A percentile compares a stretch with the other conserved stretches of the same genome.
Evolutionary conservation across 2,113 vertebrate genomes (phyloP).

Genomic region (Isichthys henryi): DNA sequence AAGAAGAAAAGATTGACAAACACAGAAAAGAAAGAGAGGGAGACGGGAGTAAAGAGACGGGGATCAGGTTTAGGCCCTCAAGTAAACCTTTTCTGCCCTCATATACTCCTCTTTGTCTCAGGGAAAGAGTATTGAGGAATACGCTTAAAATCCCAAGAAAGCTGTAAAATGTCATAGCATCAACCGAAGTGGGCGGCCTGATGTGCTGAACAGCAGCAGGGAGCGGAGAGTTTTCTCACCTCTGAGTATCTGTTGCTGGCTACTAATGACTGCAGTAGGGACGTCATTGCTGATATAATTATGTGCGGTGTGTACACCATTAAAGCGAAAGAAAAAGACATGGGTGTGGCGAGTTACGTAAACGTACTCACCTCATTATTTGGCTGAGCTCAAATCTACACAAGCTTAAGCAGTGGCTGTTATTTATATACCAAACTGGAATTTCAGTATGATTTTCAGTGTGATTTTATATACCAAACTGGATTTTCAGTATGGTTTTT

Average conservation of each 20-base stretch:
- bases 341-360: neutral
- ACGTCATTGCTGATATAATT: neutral
- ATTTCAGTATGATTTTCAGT: too few species aligned
- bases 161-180: constrained; percentile 31
- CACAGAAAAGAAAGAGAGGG: constrained; percentile 12
- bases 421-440: neutral
- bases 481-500: too few species aligned
- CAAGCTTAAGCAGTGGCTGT: neutral
- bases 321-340: neutral
- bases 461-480: too few species aligned
- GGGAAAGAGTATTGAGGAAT: constrained; percentile 36
- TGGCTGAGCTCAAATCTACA: neutral
- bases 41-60: neutral
- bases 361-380: neutral
- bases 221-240: neutral
- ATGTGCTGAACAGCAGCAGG: neutral
- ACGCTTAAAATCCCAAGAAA: constrained; percentile 30
- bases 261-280: neutral
- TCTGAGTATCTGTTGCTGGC: neutral
- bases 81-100: constrained; percentile 38
- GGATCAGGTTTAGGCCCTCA: constrained; percentile 38
- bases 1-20: neutral
- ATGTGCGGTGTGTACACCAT: neutral
- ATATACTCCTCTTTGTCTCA: constrained; percentile 44
- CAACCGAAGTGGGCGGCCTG: constrained; percentile 27